Evolutionary conservation across 2,888 invertebrate genomes (phyloP), one percentile per base, ranked within the genome.

Genomic region (Orgyia antiqua): DNA sequence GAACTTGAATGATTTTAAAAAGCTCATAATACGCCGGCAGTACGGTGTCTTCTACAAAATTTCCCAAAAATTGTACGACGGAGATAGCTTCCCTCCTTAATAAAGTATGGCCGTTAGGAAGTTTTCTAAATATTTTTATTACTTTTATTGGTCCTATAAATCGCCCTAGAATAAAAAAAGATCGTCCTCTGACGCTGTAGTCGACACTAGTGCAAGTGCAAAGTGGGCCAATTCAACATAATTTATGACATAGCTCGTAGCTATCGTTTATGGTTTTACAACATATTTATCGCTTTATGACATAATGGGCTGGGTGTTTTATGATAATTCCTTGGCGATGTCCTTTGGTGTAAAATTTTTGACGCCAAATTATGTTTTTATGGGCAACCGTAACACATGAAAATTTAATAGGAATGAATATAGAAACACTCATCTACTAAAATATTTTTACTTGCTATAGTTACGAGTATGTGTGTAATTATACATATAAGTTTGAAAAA

Each of bases 281-380:
- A 66, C 78, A 72, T 79, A 82, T 83, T 84, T 82, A 84, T 84
- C 63, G 77, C 53, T 84, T 83, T 83, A 84, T 68, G 74, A 67
- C 68, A 49, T 69, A 63, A 67, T 71, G 52, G 68, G n/a, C n/a
- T n/a, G 53, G 60, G 55, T 57, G 63, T 67, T 73, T 74, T 74
- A 73, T 70, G 66, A 68, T 73, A 71, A 74, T 75, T 67, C 60
- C 55, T 40, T 45, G 42, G 42, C 36, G 51, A 60, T 53, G 52
- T 53, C 49, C 42, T 45, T 47, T 19, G 12, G 9, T 26, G 26
- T 33, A 37, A 43, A 31, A 34, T 13, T 24, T 28, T 37, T 31
- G 36, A 30, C 34, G 32, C 24, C 31, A 36, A 33, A 39, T 41
- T 28, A 34, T 30, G 21, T 23, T 40, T 38, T 39, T 40, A 34